Evolutionary conservation across 2,888 invertebrate species (phyloP).

Genomic region (Plagodis pulveraria): DNA sequence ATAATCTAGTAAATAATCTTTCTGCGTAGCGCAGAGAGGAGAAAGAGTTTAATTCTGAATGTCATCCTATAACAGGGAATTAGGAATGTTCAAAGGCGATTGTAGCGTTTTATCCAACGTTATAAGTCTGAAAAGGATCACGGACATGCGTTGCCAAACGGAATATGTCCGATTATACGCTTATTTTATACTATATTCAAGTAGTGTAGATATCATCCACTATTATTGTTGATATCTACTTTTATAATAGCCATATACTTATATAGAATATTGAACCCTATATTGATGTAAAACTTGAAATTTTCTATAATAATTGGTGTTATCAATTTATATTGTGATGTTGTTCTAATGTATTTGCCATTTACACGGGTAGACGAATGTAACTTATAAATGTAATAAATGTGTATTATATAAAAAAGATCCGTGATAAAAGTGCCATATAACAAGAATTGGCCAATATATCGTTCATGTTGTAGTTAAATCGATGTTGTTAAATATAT

Average conservation of each 20-base stretch:
- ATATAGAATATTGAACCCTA: conserved; percentile 57
- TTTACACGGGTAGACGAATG: conserved; percentile 63
- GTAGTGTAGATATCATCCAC: conserved; percentile 72
- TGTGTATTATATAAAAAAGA: conserved; percentile 50
- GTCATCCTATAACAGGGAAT: conserved; percentile 25
- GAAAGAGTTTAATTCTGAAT: conserved; percentile 10
- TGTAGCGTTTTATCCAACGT: conserved; percentile 38
- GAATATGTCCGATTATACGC: conserved; percentile 80
- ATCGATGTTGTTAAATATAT: conserved; percentile 35
- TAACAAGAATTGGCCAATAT: conserved; percentile 56
- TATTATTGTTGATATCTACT: conserved; percentile 75
- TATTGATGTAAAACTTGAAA: conserved; percentile 56
- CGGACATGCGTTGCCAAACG: conserved; percentile 66
- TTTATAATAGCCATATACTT: conserved; percentile 66
- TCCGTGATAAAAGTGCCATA: conserved; percentile 80
- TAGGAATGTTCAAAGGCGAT: conserved; percentile 29
- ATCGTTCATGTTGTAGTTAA: conserved; percentile 50
- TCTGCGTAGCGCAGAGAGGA: not conserved
- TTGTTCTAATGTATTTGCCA: conserved; percentile 56
- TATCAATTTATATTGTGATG: conserved; percentile 52
- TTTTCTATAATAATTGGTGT: conserved; percentile 52
- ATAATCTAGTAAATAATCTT: not conserved
- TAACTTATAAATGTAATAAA: conserved; percentile 41
- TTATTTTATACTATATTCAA: conserved; percentile 82
- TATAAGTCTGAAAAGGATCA: conserved; percentile 80